Evolutionary conservation across 1,140 invertebrate genomes (phyloP), one percentile per base, ranked within the genome.

Genomic region (Bombus polaris): DNA sequence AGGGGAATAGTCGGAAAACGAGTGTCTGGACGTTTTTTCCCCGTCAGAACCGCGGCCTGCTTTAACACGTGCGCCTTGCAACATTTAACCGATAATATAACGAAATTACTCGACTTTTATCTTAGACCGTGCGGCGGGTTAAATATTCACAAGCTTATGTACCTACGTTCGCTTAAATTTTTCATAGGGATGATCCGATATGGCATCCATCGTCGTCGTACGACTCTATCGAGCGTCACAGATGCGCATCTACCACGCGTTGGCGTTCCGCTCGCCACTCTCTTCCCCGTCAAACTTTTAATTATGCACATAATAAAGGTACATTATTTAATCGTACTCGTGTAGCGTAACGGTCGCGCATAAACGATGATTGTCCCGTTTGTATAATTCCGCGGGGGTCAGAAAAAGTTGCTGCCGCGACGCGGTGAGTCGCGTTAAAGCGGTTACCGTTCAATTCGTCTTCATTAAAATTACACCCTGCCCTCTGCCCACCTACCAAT

Each of bases 21-120:
- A 53, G 53, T 72, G 72, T n/a, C 22, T 28, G 53, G 12, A 13
- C 22, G 57, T 12, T 37, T 59, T 37, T 22, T 37, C 12, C 25
- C 15, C 12, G 28, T 10, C 18, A 15, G 44, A 83, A 71, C 37
- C 47, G 47, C 70, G 37, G 18, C 1, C 18, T 18, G 35, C 15
- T n/a, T 44, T 57, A 70, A 71, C 75, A 70, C 35, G 82, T 71
- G 82, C 82, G 44, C 37, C 15, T 80, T 73, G 76, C 70, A 85
- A 85, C 53, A 81, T 85, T 85, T 44, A 81, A 42, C 57, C 53
- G 77, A 85, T 85, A 85, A 85, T 85, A 66, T 12, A 65, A 73
- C 42, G 35, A 79, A 85, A 80, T 85, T 85, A 35, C 77, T 15
- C 83, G 68, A 62, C 83, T 42, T 85, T 85, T 85, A 73, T 85